phyloP scores from a whole-genome alignment of 1,140 invertebrate genomes.

The Tribolium castaneum region DNA sequence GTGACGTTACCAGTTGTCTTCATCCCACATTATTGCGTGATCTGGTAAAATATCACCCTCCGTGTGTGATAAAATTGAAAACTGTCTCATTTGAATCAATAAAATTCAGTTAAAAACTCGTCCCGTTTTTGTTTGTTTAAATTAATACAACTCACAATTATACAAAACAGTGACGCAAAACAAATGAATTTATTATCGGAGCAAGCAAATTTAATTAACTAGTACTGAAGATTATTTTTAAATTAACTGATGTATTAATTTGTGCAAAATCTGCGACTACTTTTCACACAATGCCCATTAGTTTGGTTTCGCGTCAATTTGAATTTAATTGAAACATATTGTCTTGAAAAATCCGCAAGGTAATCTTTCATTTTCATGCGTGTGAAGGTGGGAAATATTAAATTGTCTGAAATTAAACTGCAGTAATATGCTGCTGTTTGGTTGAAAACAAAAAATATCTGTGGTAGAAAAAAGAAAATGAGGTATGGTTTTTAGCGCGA shows the following conservation, averaged over 20 bases:
- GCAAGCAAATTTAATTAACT: constrained; percentile 21
- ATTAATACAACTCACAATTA: constrained; percentile 9
- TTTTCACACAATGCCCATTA: too few species aligned
- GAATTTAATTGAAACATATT: neutral
- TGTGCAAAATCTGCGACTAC: neutral
- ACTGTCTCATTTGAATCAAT: constrained; percentile 3
- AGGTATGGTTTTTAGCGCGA: constrained; percentile 5
- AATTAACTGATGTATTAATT: neutral
- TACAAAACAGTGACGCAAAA: neutral
- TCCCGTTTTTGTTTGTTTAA: constrained; percentile 6
- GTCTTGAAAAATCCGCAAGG: neutral
- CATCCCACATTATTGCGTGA: neutral
- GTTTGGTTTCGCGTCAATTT: neutral
- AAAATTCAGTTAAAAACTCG: neutral
- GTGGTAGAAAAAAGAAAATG: neutral
- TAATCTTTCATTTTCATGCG: neutral
- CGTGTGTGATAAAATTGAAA: neutral
- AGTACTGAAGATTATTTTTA: neutral
- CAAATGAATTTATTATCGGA: constrained; percentile 6
- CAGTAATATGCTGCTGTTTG: neutral
- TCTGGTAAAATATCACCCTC: neutral
- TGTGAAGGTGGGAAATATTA: neutral
- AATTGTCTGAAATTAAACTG: neutral
- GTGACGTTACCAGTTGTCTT: neutral
- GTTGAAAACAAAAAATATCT: neutral